Evolutionary conservation across 2,888 invertebrate species (phyloP).

Genomic region (Coelopa pilipes): DNA sequence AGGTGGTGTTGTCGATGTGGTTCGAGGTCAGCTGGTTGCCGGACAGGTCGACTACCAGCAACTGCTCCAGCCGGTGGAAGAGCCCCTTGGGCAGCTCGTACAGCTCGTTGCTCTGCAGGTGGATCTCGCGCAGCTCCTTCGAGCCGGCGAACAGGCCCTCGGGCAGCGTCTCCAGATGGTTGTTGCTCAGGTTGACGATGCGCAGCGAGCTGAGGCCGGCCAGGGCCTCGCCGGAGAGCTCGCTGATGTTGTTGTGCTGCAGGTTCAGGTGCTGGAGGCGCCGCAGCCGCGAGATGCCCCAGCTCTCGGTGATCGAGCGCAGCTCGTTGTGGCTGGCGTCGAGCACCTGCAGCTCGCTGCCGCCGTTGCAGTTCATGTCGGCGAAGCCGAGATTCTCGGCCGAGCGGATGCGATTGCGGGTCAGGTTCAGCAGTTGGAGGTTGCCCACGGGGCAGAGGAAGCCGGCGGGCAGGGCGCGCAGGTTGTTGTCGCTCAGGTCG

Average conservation of each 20-base stretch:
- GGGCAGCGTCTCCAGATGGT: constrained; percentile 83
- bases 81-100: constrained; percentile 84
- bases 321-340: constrained; percentile 87
- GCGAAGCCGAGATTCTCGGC: constrained; percentile 80
- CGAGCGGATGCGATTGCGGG: constrained; percentile 83
- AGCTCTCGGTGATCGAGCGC: constrained; percentile 76
- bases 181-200: constrained; percentile 87
- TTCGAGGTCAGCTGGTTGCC: constrained; percentile 87
- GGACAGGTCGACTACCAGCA: constrained; percentile 85
- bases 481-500: constrained; percentile 86
- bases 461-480: constrained; percentile 81
- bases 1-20: constrained; percentile 87
- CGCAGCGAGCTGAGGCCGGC: constrained; percentile 82
- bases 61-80: constrained; percentile 85
- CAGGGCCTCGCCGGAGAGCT: constrained; percentile 83
- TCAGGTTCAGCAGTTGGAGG: constrained; percentile 85
- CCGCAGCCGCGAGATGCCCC: constrained; percentile 79
- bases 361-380: constrained; percentile 72
- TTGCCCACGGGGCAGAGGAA: constrained; percentile 83
- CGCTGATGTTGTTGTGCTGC: constrained; percentile 85
- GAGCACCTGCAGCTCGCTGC: constrained; percentile 77
- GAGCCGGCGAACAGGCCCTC: constrained; percentile 85
- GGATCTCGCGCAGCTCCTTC: constrained; percentile 83
- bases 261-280: constrained; percentile 83
- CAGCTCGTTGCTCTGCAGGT: constrained; percentile 85